Base-by-base conservation (phyloP, 2,113 vertebrate genomes). In the Antennarius striatus region DNA sequence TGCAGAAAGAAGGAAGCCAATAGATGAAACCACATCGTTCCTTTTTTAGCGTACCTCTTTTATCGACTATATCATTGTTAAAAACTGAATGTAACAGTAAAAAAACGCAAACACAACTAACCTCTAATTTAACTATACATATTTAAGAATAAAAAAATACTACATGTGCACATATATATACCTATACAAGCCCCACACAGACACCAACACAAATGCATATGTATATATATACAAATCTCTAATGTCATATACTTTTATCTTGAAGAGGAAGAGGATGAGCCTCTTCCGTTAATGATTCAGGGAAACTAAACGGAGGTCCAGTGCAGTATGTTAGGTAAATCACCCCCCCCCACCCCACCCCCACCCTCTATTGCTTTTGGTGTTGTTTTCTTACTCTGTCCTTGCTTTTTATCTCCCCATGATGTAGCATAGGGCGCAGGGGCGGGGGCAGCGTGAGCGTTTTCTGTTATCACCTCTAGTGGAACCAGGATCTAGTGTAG, bases 271-370 rank as follows among this genome's bases (percentile, higher is more conserved):
- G 80, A 89, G 89, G 88, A 83, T 48, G 86, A 64, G 84, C 86
- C 83, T 92, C 81, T 88, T 92, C 84, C 87, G 43, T 72, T 58
- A 83, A 87, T 85, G 80, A 92, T 92, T 93, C 90, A 92, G 92
- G 91, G 91, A 93, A 85, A 83, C 81, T 70, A 65, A 63, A 80
- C 83, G 83, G 77, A 82, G 73, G 87, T 92, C 83, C 80, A 86
- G 89, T 86, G 89, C 81, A 89, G 86, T 90, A 85, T 81, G 82
- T 87, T 81, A 32, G 67, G 58, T 75, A 77, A 80, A 60, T 67
- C 54, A 55, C 74, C 73, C 71, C 73, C 71, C 22, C 22, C 22
- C 22, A 22, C 22, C 22, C 22, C 22, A 22, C 22, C 22, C 22
- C 22, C 22, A 22, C 22, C 69, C 64, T 73, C 75, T 71, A 71